Percentiles rank a stretch among this genome's conserved stretches.
Evolutionary conservation across 2,888 invertebrate genomes (phyloP).

Genomic region (Synergus umbraculus): DNA sequence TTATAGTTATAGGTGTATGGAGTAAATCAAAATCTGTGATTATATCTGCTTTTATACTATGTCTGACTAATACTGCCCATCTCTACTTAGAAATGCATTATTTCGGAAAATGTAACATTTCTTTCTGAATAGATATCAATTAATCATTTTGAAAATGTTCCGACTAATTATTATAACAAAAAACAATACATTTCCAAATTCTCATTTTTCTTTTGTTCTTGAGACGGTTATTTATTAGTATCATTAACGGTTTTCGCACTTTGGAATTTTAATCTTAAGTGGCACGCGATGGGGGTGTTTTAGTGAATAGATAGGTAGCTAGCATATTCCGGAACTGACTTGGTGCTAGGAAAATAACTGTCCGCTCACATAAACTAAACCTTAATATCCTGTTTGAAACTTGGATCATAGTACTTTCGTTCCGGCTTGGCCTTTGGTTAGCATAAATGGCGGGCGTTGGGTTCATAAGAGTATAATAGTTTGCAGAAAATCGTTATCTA

Average conservation of each 20-base stretch:
- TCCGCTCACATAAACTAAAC: slow-evolving; percentile 12
- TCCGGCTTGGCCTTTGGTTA: slow-evolving; percentile 1
- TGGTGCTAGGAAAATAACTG: slow-evolving; percentile 11
- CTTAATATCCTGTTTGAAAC: slow-evolving; percentile 28
- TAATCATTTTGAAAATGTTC: neutral
- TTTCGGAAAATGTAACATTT: neutral
- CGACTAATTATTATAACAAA: too few relatives aligned
- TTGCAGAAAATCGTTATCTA: neutral
- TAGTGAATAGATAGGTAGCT: neutral
- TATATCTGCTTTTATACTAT: too few relatives aligned
- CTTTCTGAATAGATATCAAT: neutral
- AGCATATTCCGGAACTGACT: slow-evolving; percentile 21
- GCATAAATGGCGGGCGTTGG: slow-evolving; percentile 3
- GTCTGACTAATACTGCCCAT: neutral
- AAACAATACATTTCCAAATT: too few relatives aligned
- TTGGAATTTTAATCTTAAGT: neutral
- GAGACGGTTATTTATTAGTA: neutral
- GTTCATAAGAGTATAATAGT: neutral
- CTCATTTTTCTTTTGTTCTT: too few relatives aligned
- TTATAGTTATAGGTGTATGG: too few relatives aligned
- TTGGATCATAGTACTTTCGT: slow-evolving; percentile 18
- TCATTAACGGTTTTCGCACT: neutral
- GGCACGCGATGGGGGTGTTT: slow-evolving; percentile 19
- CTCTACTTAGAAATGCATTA: neutral
- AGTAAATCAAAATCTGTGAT: too few relatives aligned